These are phyloP conservation scores for Meloidogyne floridensis DNA, from an alignment of 1,140 invertebrate species.

Conservation along the genomic window DNA sequence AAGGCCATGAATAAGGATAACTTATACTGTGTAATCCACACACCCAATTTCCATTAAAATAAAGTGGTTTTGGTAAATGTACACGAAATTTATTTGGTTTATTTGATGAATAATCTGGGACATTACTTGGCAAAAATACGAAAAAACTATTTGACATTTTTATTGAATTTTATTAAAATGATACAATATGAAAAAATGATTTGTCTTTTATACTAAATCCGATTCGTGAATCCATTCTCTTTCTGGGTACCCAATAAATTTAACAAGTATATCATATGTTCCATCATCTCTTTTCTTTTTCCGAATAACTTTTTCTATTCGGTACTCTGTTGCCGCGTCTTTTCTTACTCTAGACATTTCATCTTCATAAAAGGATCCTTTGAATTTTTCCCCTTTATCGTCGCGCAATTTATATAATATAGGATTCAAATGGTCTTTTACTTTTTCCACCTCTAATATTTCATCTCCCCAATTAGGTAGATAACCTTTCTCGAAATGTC, in stretches of 20 bases:
- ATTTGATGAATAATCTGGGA: conserved; percentile 14
- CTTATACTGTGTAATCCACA: conserved; percentile 20
- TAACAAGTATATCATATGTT: not conserved
- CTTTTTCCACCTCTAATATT: not conserved
- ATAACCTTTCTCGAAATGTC: too few relatives aligned
- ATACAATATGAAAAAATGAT: not conserved
- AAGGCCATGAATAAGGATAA: conserved; percentile 8
- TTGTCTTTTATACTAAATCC: conserved; percentile 11
- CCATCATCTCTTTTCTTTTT: conserved; percentile 4
- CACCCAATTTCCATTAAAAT: conserved; percentile 16
- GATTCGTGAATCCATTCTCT: conserved; percentile 25
- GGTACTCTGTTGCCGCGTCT: conserved; percentile 3
- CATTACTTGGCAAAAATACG: conserved; percentile 16
- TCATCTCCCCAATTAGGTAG: too few relatives aligned
- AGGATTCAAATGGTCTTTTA: not conserved
- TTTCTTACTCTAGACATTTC: conserved; percentile 1
- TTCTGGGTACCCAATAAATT: conserved; percentile 19
- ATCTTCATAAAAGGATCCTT: conserved; percentile 7
- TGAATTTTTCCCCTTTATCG: not conserved
- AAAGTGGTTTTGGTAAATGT: not conserved
- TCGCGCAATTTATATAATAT: conserved; percentile 12
- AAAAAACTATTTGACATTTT: conserved; percentile 25
- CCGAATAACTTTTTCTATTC: conserved; percentile 4
- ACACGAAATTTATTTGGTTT: conserved; percentile 15
- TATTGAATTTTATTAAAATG: conserved; percentile 18